Base-by-base conservation (phyloP, 2,113 vertebrate genomes). In the Lasiurus borealis region DNA sequence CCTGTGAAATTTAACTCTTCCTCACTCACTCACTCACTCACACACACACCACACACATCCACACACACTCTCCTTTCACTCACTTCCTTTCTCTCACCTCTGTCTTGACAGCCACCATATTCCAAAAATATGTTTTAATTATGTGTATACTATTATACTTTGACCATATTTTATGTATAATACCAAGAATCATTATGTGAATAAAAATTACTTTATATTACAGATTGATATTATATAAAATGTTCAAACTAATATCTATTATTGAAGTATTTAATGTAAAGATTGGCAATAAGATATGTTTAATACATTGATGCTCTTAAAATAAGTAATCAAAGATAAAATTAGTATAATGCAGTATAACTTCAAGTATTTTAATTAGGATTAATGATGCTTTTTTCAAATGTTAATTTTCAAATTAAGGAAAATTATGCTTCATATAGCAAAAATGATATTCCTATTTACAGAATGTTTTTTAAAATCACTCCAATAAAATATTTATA, bases 241-340 rank as follows among this genome's bases (percentile, higher is more conserved):
- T 48, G 5, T 0, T n/a, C 18, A 34, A 76, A 52, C 8, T 78
- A 80, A 59, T 5, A 15, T 50, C 40, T 40, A 40, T 3, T 40
- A 40, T 40, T 73, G 1, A 57, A 52, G 4, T 31, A 40, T 44
- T 21, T 16, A 81, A 64, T 29, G 4, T 54, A 34, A 66, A 81
- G 14, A n/a, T 13, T 62, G 34, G 7, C 3, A 50, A 16, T 86
- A 78, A 75, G 3, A 54, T 23, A 81, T 48, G 15, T 87, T 81
- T 36, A 80, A 78, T 76, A 8, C 69, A 29, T 10, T 64, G 7
- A 25, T 76, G 36, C 15, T 44, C 8, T 90, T 62, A 73, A 78
- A 84, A 19, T 71, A 89, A 64, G 18, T 86, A 57, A 71, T 62
- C 9, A 76, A 92, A 69, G 5, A 34, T 36, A 86, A 94, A 95